phyloP scores from a whole-genome alignment of 2,113 vertebrate genomes.

The Copsychus sechellarum region DNA sequence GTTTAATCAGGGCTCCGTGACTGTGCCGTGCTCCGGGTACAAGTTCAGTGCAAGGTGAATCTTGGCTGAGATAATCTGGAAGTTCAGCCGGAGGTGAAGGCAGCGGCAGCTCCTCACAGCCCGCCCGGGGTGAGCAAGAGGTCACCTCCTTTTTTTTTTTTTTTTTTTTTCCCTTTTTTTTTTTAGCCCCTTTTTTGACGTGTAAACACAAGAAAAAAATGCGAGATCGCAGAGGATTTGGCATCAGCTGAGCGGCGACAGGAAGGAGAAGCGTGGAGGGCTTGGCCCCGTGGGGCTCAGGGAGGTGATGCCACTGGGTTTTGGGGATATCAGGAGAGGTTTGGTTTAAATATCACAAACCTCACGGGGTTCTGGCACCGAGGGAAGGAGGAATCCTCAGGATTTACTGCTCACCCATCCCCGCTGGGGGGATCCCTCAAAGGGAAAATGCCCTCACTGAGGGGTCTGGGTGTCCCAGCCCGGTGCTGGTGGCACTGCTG shows the following conservation, averaged over 20 bases:
- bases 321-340: rapidly evolving
- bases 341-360: background rate
- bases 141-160: constrained; percentile 39
- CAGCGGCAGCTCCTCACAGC: constrained; percentile 72
- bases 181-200: constrained; percentile 26
- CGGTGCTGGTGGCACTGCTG: background rate
- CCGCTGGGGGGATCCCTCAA: rapidly evolving
- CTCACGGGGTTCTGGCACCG: rapidly evolving
- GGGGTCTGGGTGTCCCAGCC: background rate
- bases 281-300: background rate
- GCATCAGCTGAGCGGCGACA: constrained; percentile 24
- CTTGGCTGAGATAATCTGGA: constrained; percentile 80
- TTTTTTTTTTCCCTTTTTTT: background rate
- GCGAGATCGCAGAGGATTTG: constrained; percentile 59
- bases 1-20: constrained; percentile 72
- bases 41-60: constrained; percentile 87
- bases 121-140: constrained; percentile 71
- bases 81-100: constrained; percentile 88
- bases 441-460: rapidly evolving
- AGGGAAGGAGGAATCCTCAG: background rate
- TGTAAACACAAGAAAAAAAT: constrained; percentile 70
- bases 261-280: background rate
- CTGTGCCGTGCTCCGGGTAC: constrained; percentile 43
- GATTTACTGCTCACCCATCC: rapidly evolving
- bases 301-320: background rate